Conservation (phyloP, 2,888 invertebrate species). For the Cacoxenus indagator region DNA sequence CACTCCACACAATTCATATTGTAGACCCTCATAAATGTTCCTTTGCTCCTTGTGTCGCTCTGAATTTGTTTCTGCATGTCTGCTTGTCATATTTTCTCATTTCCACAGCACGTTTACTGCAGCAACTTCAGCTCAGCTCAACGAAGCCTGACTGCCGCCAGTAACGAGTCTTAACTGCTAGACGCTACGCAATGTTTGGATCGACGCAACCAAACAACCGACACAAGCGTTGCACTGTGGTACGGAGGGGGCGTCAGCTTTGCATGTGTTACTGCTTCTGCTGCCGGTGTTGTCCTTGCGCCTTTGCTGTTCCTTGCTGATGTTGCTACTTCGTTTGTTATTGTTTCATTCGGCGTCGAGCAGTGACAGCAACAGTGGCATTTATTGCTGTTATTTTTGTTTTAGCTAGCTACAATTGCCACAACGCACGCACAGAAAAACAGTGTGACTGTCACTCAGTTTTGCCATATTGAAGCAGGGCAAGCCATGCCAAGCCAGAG, state of each 20-base stretch:
- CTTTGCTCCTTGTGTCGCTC: too few relatives aligned
- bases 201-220: too few relatives aligned
- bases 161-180: not conserved
- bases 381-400: conserved; percentile 1
- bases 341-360: not conserved
- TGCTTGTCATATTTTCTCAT: conserved; percentile 23
- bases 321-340: conserved; percentile 6
- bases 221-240: too few relatives aligned
- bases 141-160: not conserved
- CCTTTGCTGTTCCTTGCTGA: not conserved
- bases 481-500: not conserved
- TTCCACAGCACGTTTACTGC: not conserved
- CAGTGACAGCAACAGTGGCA: conserved; percentile 1
- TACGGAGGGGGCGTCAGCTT: not conserved
- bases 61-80: conserved; percentile 18
- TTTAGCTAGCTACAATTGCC: conserved; percentile 15
- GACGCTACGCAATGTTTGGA: not conserved
- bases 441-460: not conserved
- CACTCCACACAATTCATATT: not conserved
- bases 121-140: too few relatives aligned
- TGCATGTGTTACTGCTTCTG: not conserved
- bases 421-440: conserved; percentile 44
- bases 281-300: not conserved
- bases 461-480: not conserved
- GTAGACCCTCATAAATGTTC: not conserved